Conservation (phyloP, 2,888 invertebrate genomes). For the Acanthosepion pharaonis region DNA sequence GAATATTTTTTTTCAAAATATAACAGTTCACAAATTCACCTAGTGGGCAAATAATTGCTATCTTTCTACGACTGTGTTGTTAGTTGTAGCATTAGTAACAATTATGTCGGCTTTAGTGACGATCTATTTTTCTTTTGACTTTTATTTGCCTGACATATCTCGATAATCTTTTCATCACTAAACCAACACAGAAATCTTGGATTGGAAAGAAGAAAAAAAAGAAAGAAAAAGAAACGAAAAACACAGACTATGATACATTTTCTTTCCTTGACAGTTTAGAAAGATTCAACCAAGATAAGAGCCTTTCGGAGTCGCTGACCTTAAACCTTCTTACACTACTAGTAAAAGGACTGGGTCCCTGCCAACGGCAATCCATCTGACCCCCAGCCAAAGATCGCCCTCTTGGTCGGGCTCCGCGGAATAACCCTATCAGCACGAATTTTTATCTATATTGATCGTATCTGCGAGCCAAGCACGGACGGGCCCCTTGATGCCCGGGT, state of each 20-base stretch:
- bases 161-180: background rate
- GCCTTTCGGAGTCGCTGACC: background rate
- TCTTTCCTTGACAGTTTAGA: slow-evolving; percentile 6
- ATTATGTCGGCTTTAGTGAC: background rate
- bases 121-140: background rate
- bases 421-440: slow-evolving; percentile 9
- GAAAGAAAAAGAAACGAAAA: background rate
- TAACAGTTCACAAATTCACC: too few relatives aligned
- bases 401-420: background rate
- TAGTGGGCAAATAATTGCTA: background rate
- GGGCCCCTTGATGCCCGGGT: background rate
- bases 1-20: too few relatives aligned
- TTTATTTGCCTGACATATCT: background rate
- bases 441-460: background rate
- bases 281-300: background rate
- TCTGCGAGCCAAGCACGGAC: slow-evolving; percentile 5
- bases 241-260: background rate
- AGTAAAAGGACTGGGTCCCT: background rate
- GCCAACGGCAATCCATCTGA: background rate
- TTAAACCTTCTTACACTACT: background rate
- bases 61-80: background rate
- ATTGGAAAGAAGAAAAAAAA: background rate
- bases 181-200: background rate
- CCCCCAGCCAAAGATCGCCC: background rate
- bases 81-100: background rate